Evolutionary conservation across 1,140 invertebrate genomes (phyloP), one percentile per base, ranked within the genome.

Genomic region (Drosophila aff.): DNA sequence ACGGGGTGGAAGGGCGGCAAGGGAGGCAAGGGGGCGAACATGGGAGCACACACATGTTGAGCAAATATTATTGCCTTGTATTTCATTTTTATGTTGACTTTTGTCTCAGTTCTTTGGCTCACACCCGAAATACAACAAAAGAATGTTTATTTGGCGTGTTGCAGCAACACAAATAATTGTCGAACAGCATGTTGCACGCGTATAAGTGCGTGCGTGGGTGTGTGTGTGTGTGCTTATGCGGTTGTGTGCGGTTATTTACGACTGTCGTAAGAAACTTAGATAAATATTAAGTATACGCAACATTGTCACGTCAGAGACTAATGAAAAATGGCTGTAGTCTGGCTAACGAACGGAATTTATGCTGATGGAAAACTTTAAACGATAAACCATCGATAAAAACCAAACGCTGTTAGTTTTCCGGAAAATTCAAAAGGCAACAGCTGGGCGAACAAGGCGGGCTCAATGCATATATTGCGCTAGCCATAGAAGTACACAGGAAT

Each of bases 51-150:
- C 82, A 84, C 81, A 81, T 87, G 84, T 89, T 81, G 76, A 69
- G 77, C 78, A 84, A 87, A 72, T 79, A 82, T 84, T 87, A 89
- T 89, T 84, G 81, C 77, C 77, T 78, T 79, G 84, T 84, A 87
- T 87, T 87, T 87, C 85, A 90, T 75, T 89, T 87, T 89, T 89
- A 87, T 89, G 84, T 81, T 81, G 84, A 84, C 84, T 87, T 89
- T 65, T 76, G 84, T 64, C 77, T 79, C 81, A 67, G 61, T 49
- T 60, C 43, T 36, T 43, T 43, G 38, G 23, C 44, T 55, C 31
- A 50, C 62, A 71, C 28, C 33, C 61, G 4, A 55, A 55, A 38
- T 23, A 55, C 52, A 55, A 55, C 47, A 40, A 62, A 43, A 73
- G 76, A 83, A 90, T 81, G 67, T 84, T 90, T 89, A 84, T 89